These are phyloP conservation scores for Acropternis orthonyx DNA, from an alignment of 2,797 vertebrate genomes.

Conservation along the genomic window DNA sequence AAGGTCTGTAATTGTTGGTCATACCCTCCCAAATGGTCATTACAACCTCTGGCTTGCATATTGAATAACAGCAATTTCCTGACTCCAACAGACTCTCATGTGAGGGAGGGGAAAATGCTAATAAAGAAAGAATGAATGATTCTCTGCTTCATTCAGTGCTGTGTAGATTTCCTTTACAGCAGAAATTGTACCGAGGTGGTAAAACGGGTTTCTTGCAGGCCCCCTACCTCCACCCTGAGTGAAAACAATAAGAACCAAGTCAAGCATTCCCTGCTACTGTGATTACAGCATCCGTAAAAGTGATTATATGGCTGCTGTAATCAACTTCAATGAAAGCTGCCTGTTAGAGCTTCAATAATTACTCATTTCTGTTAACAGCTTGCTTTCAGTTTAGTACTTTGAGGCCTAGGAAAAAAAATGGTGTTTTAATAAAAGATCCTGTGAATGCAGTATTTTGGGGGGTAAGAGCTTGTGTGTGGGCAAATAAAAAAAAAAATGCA, in stretches of 20 bases:
- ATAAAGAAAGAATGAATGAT: slow-evolving; percentile 85
- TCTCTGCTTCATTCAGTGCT: slow-evolving; percentile 82
- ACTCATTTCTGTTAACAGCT: slow-evolving; percentile 88
- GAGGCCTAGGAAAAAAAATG: slow-evolving; percentile 69
- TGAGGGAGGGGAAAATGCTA: slow-evolving; percentile 84
- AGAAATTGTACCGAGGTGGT: slow-evolving; percentile 81
- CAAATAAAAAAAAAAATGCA: slow-evolving; percentile 76
- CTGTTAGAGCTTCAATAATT: slow-evolving; percentile 88
- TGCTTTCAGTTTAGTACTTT: slow-evolving; percentile 84
- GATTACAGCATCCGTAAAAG: slow-evolving; percentile 87
- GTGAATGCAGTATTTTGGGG: slow-evolving; percentile 76
- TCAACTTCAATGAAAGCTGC: slow-evolving; percentile 88
- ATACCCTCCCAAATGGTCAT: slow-evolving; percentile 84
- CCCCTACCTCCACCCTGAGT: slow-evolving; percentile 82
- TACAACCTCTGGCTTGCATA: slow-evolving; percentile 84
- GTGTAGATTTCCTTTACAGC: slow-evolving; percentile 82
- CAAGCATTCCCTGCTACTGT: slow-evolving; percentile 86
- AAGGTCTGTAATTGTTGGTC: slow-evolving; percentile 85
- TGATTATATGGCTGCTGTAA: slow-evolving; percentile 87
- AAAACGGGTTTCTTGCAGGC: slow-evolving; percentile 78
- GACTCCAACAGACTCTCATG: slow-evolving; percentile 81
- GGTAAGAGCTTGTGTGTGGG: slow-evolving; percentile 83
- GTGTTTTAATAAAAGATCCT: slow-evolving; percentile 81
- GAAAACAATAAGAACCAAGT: slow-evolving; percentile 86
- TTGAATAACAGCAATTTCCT: slow-evolving; percentile 87